Evolutionary conservation across 35 echinoderm and acorn worm species (phyloP).

Genomic region (Amphiura filiformis): DNA sequence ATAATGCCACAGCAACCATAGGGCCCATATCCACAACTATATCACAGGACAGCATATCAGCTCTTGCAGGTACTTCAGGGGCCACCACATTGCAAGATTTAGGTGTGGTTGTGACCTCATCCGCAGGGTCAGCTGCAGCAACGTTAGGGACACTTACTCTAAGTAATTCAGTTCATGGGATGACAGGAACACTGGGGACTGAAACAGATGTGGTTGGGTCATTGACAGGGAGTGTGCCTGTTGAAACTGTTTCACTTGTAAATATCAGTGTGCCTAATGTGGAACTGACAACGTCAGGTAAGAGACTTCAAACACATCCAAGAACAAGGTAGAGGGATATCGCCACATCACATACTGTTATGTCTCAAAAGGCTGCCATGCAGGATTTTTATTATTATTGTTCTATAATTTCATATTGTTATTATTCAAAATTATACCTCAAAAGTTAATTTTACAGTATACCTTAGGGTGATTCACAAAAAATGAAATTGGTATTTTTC

Average conservation of each 20-base stretch:
- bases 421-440: too few species aligned
- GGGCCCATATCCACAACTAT: neutral
- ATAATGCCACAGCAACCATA: neutral
- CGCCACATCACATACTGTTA: neutral
- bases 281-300: conserved; percentile 61
- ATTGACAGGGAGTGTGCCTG: neutral
- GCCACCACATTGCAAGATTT: neutral
- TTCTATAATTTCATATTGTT: too few species aligned
- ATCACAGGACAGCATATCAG: neutral
- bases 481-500: too few species aligned
- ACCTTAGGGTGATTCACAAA: too few species aligned
- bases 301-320: neutral
- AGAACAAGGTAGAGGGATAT: neutral
- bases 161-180: neutral
- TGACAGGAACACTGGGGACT: too few species aligned
- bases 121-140: neutral
- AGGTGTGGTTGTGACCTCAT: neutral
- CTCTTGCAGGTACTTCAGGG: neutral
- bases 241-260: neutral
- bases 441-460: too few species aligned
- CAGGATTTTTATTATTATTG: neutral
- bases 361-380: too few species aligned
- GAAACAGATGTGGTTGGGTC: too few species aligned
- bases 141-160: neutral
- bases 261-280: conserved; percentile 65